Evolutionary conservation across 2,797 vertebrate genomes (phyloP), one percentile per base, ranked within the genome.

Genomic region (Sarcoramphus papa): DNA sequence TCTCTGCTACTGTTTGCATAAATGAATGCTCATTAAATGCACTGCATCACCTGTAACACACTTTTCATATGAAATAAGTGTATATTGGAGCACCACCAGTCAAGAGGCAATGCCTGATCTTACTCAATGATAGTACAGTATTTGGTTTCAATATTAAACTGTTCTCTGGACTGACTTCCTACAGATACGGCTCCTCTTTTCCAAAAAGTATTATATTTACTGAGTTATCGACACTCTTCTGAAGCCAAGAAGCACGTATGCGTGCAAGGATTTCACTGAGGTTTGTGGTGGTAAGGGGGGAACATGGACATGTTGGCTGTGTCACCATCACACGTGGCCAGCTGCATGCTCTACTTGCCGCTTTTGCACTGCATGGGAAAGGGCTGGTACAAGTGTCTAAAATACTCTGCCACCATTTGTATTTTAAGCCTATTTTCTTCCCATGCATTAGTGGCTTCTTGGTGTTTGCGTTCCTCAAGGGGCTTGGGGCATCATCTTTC

Each of bases 271-370:
- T 59, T 75, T 78, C 69, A 69, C 35, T 6, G 9, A 30, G 65
- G 35, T 62, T 31, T 54, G 64, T 57, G 84, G 17, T 17, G 30
- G 16, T 40, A 37, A 68, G 24, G n/a, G 51, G 7, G 27, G 14
- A 47, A 43, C 37, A 7, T 0, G 24, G 50, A 30, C 9, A 3
- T 0, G 5, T 8, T 45, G 18, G 9, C 56, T 7, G 3, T 33
- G 22, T 59, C 4, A 4, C 50, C 31, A 48, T 14, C 48, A 35
- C 5, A 14, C 2, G 3, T 37, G 41, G 45, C 28, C 1, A 8
- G 40, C 56, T 60, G 30, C 33, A 35, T 8, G 24, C 54, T 75
- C 45, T 64, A 27, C 40, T 30, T 43, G 43, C 37, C 3, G 15
- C 21, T 86, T 56, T 62, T 54, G 45, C 73, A 31, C 54, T 33